Evolutionary conservation across 1,140 invertebrate species (phyloP).

Genomic region (Zaprionus capensis): DNA sequence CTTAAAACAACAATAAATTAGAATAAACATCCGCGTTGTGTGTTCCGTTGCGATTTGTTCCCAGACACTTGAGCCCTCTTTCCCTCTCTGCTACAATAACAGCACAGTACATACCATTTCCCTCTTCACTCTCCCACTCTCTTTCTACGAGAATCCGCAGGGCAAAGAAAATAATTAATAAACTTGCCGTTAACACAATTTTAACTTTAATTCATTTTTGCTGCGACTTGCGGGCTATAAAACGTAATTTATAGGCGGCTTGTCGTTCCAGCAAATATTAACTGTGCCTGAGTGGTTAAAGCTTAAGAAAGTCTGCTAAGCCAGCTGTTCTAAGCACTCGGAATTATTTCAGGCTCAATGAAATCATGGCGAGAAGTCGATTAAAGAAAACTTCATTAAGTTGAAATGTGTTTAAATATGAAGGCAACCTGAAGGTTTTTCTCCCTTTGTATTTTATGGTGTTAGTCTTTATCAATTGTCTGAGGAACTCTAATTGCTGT

Average conservation of each 20-base stretch:
- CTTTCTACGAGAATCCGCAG: conserved; percentile 14
- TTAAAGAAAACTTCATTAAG: too few relatives aligned
- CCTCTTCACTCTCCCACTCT: not conserved
- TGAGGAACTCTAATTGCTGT: too few relatives aligned
- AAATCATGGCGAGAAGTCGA: conserved; percentile 2
- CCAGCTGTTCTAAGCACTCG: conserved; percentile 3
- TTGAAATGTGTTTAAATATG: too few relatives aligned
- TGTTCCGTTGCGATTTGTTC: conserved; percentile 34
- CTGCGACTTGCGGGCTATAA: conserved; percentile 29
- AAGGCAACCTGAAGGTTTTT: too few relatives aligned
- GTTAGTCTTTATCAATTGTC: too few relatives aligned
- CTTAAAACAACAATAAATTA: conserved; percentile 53
- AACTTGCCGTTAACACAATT: conserved; percentile 61
- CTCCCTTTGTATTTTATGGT: too few relatives aligned
- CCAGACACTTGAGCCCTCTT: conserved; percentile 9
- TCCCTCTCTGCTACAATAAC: not conserved
- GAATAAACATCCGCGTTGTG: conserved; percentile 39
- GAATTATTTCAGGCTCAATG: conserved; percentile 20
- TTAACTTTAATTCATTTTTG: conserved; percentile 58
- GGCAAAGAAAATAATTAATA: conserved; percentile 66
- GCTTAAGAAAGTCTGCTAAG: conserved; percentile 14
- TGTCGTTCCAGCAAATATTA: not conserved
- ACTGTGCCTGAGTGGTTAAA: conserved; percentile 3
- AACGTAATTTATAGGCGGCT: conserved; percentile 49
- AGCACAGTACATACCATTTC: not conserved